Conservation (phyloP, 2,888 invertebrate species). For the Apodemia zela region DNA sequence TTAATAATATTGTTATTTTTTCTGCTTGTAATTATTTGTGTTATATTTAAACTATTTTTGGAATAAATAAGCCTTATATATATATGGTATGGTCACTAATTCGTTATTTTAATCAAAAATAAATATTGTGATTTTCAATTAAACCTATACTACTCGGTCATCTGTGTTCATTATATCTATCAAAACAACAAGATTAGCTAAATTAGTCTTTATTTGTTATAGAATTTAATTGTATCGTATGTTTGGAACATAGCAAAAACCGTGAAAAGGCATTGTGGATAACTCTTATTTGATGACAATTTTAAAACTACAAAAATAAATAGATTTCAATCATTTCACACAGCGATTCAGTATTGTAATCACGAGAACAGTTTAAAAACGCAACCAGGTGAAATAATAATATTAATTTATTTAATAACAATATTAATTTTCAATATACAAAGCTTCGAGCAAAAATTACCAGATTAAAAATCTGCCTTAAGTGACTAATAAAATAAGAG, state of each 20-base stretch:
- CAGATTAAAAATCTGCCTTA: no score
- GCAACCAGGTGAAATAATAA: no score
- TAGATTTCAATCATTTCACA: no score
- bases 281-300: not conserved
- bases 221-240: constrained; percentile 1
- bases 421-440: no score
- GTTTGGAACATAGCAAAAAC: constrained; percentile 6
- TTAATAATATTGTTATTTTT: not conserved
- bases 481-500: no score
- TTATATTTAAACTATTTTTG: not conserved
- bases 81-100: not conserved
- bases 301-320: no score
- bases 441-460: no score
- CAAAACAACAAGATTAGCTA: constrained; percentile 11
- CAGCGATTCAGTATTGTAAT: no score
- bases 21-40: not conserved
- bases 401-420: no score
- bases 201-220: constrained; percentile 15
- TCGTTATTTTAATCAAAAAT: not conserved
- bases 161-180: constrained; percentile 21
- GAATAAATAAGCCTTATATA: not conserved
- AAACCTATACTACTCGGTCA: constrained; percentile 25
- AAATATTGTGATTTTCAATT: constrained; percentile 9
- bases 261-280: not conserved
- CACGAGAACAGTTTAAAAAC: no score